These are phyloP conservation scores for Delia radicum DNA, from an alignment of 1,140 invertebrate genomes.

Conservation along the genomic window DNA sequence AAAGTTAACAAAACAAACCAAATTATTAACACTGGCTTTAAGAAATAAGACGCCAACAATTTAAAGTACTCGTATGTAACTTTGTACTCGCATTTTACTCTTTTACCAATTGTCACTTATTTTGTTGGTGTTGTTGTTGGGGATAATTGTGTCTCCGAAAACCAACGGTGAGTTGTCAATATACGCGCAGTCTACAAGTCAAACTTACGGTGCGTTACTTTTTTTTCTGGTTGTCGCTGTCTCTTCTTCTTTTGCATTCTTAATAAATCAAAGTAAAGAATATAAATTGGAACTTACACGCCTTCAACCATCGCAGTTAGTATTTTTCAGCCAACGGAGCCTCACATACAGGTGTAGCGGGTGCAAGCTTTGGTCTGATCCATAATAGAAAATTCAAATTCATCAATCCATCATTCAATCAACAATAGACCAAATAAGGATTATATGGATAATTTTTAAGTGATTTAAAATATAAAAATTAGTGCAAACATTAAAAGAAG, in stretches of 20 bases:
- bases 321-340: constrained; percentile 55
- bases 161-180: constrained; percentile 33
- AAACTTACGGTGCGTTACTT: constrained; percentile 31
- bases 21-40: background rate
- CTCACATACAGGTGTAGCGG: constrained; percentile 53
- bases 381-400: background rate
- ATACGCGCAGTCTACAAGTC: constrained; percentile 27
- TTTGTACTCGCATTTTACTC: background rate
- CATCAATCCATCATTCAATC: background rate
- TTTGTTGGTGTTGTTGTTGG: constrained; percentile 11
- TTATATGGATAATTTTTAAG: constrained; percentile 14
- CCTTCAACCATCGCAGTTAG: constrained; percentile 49
- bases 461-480: background rate
- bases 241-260: constrained; percentile 52
- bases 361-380: constrained; percentile 51
- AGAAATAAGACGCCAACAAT: background rate
- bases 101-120: background rate
- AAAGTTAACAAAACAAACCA: background rate
- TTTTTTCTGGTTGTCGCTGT: constrained; percentile 25
- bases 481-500: no score
- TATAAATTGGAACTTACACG: constrained; percentile 53
- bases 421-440: constrained; percentile 25
- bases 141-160: background rate
- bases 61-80: background rate
- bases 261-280: constrained; percentile 56